Base-by-base conservation (phyloP, 2,888 invertebrate genomes). In the Helobdella robusta region DNA sequence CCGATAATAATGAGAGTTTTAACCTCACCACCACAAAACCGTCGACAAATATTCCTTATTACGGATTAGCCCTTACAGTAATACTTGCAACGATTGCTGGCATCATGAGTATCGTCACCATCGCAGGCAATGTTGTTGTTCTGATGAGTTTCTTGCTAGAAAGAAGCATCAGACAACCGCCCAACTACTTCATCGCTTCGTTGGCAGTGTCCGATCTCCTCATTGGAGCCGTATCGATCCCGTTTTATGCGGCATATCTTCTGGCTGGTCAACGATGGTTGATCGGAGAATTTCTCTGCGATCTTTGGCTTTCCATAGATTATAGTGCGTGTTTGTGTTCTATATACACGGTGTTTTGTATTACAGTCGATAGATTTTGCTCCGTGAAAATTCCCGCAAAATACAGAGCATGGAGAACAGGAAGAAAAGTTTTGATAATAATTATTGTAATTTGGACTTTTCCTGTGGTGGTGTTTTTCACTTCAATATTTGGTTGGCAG, bases 401-500 rank as follows among this genome's bases (percentile, higher is more conserved):
- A 74, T 98, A 98, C 77, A 84, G 97, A 70, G 88, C 90, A 73
- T 99, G 98, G 98, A 84, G 95, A 64, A 94, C 95, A 4, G 91
- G 93, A 76, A 87, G 87, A 69, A 86, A 66, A 60, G 94, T 95
- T 15, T 86, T 93, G 68, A 89, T 89, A 84, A 93, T 95, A 91
- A 91, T 95, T 1, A 88, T 89, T 3, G 87, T 92, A 56, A 94
- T 93, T 0, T 97, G 95, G 95, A 89, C 94, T 64, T 88, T 98
- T 73, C 98, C 98, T 58, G 89, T 93, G 0, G 82, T 94, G 66
- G 83, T 98, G 15, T 98, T 98, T 81, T 97, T 97, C 81, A 91
- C 92, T 71, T 92, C 93, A 69, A 97, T 98, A 72, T 94, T 98
- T 76, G 97, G 97, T 48, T 98, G 97, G 94, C 95, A 95, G 77